Conservation (phyloP, 2,888 invertebrate species). For the Escarpia spicata region DNA sequence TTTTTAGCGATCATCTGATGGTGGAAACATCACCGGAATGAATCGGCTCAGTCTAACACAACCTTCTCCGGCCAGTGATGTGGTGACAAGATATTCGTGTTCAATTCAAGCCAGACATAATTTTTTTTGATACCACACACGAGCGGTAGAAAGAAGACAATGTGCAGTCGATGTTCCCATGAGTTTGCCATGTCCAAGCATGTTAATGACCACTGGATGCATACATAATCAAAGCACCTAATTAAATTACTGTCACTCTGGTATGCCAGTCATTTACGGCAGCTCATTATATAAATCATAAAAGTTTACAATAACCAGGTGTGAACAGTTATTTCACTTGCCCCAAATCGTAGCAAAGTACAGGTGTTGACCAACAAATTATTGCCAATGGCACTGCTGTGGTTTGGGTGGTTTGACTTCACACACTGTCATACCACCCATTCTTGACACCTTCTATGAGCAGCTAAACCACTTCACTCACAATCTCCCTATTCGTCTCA, state of each 20-base stretch:
- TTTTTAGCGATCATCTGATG: neutral
- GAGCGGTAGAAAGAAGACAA: neutral
- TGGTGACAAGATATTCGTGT: neutral
- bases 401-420: neutral
- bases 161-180: neutral
- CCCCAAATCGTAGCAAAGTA: neutral
- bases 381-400: neutral
- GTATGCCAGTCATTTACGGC: neutral
- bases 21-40: too few relatives aligned
- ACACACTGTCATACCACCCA: neutral
- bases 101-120: neutral
- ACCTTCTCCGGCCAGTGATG: neutral
- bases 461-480: neutral
- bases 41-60: neutral
- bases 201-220: neutral
- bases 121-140: neutral
- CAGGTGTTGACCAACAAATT: neutral
- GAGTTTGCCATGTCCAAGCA: neutral
- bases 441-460: neutral
- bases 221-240: neutral
- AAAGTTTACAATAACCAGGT: neutral
- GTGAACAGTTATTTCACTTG: neutral
- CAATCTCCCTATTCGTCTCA: neutral
- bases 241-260: neutral
- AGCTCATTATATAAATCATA: neutral